Conservation (phyloP, 2,797 vertebrate genomes). For the Eulemur mongoz region DNA sequence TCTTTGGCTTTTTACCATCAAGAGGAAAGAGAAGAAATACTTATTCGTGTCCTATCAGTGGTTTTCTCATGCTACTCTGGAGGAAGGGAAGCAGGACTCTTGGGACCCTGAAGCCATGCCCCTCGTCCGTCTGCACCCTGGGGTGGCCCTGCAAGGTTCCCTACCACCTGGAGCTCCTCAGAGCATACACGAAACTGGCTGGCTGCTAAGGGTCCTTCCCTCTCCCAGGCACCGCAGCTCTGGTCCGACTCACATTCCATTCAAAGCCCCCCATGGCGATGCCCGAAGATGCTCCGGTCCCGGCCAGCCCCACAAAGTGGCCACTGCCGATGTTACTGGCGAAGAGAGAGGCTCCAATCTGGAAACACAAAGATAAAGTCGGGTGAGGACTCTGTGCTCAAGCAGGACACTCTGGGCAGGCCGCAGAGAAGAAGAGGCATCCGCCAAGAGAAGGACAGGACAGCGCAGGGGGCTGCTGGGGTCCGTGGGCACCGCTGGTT, state of each 20-base stretch:
- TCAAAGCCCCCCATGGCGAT: constrained; percentile 95
- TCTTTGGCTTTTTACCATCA: neutral
- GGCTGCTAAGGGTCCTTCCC: neutral
- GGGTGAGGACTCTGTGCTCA: neutral
- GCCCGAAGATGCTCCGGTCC: constrained; percentile 91
- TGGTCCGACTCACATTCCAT: constrained; percentile 92
- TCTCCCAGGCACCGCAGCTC: too few species aligned
- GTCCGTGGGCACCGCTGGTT: neutral
- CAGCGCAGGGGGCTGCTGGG: neutral
- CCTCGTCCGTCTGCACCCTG: neutral
- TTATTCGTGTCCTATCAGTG: too few species aligned
- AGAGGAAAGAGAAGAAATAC: neutral
- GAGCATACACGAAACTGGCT: neutral
- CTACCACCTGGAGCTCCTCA: neutral
- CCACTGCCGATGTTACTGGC: constrained; percentile 98
- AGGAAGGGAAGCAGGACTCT: neutral
- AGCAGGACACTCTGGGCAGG: neutral
- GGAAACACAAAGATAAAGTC: constrained; percentile 64
- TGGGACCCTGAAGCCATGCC: neutral
- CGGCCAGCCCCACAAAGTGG: constrained; percentile 97
- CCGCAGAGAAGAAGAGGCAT: neutral
- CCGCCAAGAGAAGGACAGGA: neutral
- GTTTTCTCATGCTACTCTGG: neutral
- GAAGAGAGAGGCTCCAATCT: constrained; percentile 98
- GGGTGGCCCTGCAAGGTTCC: neutral